A percentile compares a stretch with the other conserved stretches of the same genome.
Evolutionary conservation across 2,113 vertebrate species (phyloP).

Genomic region (Zapus hudsonius): DNA sequence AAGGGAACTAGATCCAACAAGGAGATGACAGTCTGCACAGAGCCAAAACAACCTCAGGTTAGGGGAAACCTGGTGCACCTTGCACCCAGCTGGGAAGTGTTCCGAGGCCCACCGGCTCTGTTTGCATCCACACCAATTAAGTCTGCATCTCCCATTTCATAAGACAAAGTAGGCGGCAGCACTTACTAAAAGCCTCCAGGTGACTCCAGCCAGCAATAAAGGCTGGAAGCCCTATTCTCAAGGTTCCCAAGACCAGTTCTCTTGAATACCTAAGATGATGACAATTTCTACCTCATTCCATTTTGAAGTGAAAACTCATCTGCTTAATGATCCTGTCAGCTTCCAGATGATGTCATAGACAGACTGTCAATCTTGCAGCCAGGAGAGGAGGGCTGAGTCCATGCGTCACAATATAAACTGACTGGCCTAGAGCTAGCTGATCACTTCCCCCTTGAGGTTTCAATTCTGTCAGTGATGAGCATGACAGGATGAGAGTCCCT

Average conservation of each 20-base stretch:
- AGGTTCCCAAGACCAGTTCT: neutral
- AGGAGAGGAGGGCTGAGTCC: neutral
- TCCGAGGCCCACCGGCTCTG: neutral
- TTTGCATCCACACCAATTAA: neutral
- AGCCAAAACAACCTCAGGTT: neutral
- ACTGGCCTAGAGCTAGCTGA: neutral
- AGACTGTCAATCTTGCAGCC: neutral
- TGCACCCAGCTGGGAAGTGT: neutral
- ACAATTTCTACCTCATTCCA: conserved; percentile 1
- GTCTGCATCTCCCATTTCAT: neutral
- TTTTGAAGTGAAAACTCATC: conserved; percentile 5
- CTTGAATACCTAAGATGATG: neutral
- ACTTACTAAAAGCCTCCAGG: neutral
- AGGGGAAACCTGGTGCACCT: neutral
- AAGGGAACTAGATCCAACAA: neutral
- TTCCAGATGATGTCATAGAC: neutral
- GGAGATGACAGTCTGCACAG: neutral
- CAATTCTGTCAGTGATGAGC: neutral
- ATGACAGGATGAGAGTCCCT: neutral
- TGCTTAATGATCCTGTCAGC: neutral
- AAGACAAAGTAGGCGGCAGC: neutral
- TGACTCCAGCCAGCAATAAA: conserved; percentile 12
- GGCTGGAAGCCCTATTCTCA: neutral
- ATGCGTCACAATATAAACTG: neutral
- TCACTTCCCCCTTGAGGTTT: neutral